phyloP scores from a whole-genome alignment of 2,888 invertebrate species.

The Leucophora obtusa region DNA sequence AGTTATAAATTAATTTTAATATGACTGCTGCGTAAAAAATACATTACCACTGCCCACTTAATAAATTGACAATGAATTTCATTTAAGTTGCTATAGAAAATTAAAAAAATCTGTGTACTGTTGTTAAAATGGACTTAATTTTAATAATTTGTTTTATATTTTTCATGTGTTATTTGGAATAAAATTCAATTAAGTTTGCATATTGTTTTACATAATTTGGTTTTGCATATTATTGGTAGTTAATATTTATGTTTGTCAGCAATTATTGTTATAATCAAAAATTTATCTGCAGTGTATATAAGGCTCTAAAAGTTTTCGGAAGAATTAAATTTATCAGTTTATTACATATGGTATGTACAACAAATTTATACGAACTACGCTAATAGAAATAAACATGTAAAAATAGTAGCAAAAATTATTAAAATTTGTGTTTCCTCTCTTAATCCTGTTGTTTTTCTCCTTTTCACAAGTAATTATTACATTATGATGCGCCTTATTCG shows the following conservation, averaged over 20 bases:
- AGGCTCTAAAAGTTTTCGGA: not conserved
- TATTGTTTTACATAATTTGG: conserved; percentile 39
- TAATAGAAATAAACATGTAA: no score
- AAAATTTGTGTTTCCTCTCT: no score
- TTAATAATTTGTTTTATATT: conserved; percentile 24
- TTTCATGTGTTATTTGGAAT: conserved; percentile 19
- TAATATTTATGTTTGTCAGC: not conserved
- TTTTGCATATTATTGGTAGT: conserved; percentile 32
- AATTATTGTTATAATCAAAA: conserved; percentile 12
- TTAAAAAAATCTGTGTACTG: not conserved
- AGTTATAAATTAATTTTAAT: no score
- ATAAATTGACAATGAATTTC: not conserved
- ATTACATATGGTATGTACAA: no score
- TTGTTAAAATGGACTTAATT: not conserved
- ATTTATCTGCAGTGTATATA: conserved; percentile 2
- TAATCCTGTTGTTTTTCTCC: no score
- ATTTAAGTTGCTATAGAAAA: not conserved
- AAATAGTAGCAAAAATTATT: no score
- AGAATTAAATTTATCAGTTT: no score
- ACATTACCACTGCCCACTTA: no score
- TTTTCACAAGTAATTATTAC: no score
- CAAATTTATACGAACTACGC: no score
- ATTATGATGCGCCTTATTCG: no score
- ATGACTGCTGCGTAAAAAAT: no score
- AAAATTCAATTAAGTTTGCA: conserved; percentile 41